These are phyloP conservation scores for Periophthalmodon schlosseri DNA, from an alignment of 2,113 vertebrate species.

Conservation along the genomic window DNA sequence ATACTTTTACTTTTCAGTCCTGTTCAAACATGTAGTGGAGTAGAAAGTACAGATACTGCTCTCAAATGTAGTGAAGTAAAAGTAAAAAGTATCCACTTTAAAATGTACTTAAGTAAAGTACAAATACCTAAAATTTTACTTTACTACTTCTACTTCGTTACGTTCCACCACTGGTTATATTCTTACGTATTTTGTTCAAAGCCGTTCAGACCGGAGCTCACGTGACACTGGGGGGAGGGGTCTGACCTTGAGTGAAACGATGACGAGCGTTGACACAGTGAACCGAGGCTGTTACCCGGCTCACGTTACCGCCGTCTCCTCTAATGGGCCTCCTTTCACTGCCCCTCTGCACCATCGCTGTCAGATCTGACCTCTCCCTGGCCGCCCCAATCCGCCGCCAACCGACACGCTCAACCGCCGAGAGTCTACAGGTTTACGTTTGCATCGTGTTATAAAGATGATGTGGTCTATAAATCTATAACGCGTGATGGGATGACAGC, in stretches of 20 bases:
- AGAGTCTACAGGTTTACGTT: conserved; percentile 14
- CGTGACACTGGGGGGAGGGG: too few species aligned
- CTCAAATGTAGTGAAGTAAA: too few species aligned
- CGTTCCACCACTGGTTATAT: too few species aligned
- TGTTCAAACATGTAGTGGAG: too few species aligned
- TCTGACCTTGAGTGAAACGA: conserved; percentile 31
- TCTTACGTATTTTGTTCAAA: background rate
- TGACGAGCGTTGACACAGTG: conserved; percentile 29
- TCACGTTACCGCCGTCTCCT: conserved; percentile 39
- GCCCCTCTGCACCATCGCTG: conserved; percentile 18
- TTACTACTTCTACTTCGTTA: too few species aligned
- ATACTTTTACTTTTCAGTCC: too few species aligned
- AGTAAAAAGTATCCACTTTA: too few species aligned
- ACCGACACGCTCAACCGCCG: conserved; percentile 15
- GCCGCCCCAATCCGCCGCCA: conserved; percentile 15
- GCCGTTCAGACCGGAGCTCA: background rate
- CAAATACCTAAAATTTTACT: too few species aligned
- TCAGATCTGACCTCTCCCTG: conserved; percentile 32
- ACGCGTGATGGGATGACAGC: conserved; percentile 47
- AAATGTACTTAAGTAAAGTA: too few species aligned
- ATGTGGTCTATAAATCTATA: conserved; percentile 64
- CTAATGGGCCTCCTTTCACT: conserved; percentile 52
- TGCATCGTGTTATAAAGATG: conserved; percentile 48
- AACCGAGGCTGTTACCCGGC: conserved; percentile 31
- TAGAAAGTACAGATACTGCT: too few species aligned